phyloP scores from a whole-genome alignment of 1,140 invertebrate species.

The Thrips palmi region DNA sequence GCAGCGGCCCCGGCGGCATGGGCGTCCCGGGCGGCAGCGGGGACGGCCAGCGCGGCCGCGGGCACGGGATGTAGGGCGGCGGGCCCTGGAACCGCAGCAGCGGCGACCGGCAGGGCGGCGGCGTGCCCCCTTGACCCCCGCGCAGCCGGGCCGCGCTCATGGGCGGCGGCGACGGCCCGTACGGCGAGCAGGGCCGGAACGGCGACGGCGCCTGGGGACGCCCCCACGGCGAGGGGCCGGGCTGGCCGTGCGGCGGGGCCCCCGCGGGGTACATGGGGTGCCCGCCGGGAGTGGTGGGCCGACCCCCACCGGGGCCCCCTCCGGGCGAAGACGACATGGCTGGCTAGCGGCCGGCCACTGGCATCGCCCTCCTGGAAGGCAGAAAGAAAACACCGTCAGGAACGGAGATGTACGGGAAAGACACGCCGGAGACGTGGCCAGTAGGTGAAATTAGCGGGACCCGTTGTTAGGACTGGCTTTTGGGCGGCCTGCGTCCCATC shows the following conservation, averaged over 20 bases:
- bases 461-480: too few species aligned
- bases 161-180: conserved; percentile 16
- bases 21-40: conserved; percentile 25
- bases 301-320: too few species aligned
- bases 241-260: conserved; percentile 10
- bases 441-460: too few species aligned
- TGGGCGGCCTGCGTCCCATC: too few species aligned
- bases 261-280: conserved; percentile 8
- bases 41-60: conserved; percentile 39
- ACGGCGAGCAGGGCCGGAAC: conserved; percentile 14
- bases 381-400: too few species aligned
- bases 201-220: conserved; percentile 13
- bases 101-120: conserved; percentile 24
- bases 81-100: conserved; percentile 24
- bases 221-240: conserved; percentile 13
- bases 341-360: too few species aligned
- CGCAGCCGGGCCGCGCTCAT: conserved; percentile 13
- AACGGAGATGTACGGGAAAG: too few species aligned
- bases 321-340: too few species aligned
- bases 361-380: too few species aligned
- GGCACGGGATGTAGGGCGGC: conserved; percentile 30
- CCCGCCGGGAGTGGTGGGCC: too few species aligned
- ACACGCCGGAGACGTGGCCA: too few species aligned
- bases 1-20: conserved; percentile 24
- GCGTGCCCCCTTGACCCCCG: conserved; percentile 12